Conservation (phyloP, 2,113 vertebrate species). For the Ploceus nigricollis region DNA sequence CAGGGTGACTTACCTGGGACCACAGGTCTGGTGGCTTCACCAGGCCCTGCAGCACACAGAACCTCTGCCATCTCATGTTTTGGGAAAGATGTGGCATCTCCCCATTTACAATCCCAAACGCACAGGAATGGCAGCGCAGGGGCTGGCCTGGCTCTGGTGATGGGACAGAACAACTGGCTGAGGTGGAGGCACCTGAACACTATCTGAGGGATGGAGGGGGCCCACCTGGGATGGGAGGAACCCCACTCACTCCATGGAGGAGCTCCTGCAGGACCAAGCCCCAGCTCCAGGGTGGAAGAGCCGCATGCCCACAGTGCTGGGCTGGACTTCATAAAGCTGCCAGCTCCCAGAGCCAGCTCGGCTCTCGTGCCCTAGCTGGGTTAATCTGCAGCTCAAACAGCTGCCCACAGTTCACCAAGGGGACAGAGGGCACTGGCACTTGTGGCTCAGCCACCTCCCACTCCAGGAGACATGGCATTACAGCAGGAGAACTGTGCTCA, state of each 20-base stretch:
- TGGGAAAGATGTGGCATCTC: background rate
- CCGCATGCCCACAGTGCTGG: fast-evolving
- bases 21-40: background rate
- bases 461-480: fast-evolving
- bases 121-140: fast-evolving
- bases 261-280: background rate
- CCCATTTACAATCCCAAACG: background rate
- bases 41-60: background rate
- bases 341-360: background rate
- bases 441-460: background rate
- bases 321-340: background rate
- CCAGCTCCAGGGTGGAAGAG: fast-evolving
- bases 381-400: background rate
- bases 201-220: fast-evolving
- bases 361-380: background rate
- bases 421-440: background rate
- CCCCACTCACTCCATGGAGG: fast-evolving
- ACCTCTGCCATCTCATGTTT: background rate
- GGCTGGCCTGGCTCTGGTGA: background rate
- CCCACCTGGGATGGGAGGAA: fast-evolving
- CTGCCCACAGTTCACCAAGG: background rate
- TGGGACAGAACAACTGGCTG: fast-evolving
- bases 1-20: background rate
- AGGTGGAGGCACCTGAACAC: background rate
- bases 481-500: fast-evolving